phyloP scores from a whole-genome alignment of 2,888 invertebrate genomes.

The Hyppa rectilinea region DNA sequence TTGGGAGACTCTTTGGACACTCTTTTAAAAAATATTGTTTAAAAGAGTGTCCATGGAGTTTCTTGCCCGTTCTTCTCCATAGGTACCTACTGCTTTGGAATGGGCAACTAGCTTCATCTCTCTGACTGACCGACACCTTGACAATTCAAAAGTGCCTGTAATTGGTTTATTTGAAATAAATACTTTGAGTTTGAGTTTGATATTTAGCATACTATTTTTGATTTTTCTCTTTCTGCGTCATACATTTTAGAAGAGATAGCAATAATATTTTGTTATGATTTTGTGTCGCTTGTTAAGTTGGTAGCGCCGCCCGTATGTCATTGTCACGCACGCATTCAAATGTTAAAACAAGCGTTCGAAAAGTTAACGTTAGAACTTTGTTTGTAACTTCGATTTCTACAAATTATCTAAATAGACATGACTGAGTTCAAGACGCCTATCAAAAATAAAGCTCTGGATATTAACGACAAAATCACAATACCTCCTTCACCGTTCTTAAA shows the following conservation, averaged over 20 bases:
- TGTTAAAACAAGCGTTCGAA: constrained; percentile 31
- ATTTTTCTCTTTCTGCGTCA: constrained; percentile 5
- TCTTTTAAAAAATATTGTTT: too few relatives aligned
- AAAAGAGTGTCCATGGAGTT: too few relatives aligned
- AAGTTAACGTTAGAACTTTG: background rate
- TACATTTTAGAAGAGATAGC: background rate
- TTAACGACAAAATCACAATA: constrained; percentile 86
- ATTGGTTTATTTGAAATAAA: too few relatives aligned
- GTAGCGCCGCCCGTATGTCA: constrained; percentile 19
- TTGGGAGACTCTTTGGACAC: too few relatives aligned
- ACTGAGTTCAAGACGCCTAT: constrained; percentile 84
- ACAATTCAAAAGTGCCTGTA: too few relatives aligned
- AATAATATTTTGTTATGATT: too few relatives aligned
- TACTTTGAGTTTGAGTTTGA: too few relatives aligned
- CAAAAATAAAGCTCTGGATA: constrained; percentile 74
- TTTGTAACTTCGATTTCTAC: background rate
- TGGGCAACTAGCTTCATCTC: too few relatives aligned
- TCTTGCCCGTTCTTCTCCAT: too few relatives aligned
- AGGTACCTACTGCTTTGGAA: too few relatives aligned
- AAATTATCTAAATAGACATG: constrained; percentile 70
- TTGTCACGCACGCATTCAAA: constrained; percentile 12
- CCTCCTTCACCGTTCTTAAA: constrained; percentile 94
- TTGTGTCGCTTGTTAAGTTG: constrained; percentile 16
- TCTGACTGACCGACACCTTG: too few relatives aligned
- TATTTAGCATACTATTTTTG: background rate